A percentile compares a stretch with the other conserved stretches of the same genome.
phyloP scores from a whole-genome alignment of 2,797 vertebrate genomes.

The Alosa sapidissima region DNA sequence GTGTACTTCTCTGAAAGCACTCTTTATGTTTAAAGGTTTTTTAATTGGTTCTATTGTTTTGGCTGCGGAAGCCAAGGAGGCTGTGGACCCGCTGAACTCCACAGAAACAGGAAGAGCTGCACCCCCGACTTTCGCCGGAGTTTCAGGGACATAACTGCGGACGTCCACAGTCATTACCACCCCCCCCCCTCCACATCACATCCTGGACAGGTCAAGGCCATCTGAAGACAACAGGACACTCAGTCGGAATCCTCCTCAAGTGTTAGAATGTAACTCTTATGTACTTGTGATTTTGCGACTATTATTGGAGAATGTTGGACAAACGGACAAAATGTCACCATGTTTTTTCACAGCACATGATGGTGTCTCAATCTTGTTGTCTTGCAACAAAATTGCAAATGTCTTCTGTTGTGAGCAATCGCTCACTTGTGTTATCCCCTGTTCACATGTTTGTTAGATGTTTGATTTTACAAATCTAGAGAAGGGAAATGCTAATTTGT shows the following conservation, averaged over 20 bases:
- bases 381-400: neutral
- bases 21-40: neutral
- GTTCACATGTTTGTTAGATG: constrained; percentile 5
- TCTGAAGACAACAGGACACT: neutral
- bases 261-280: neutral
- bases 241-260: neutral
- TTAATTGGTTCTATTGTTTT: neutral
- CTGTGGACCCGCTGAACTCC: neutral
- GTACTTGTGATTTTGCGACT: neutral
- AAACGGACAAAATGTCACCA: neutral
- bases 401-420: neutral
- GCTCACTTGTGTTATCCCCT: constrained; percentile 11
- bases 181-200: neutral
- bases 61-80: neutral
- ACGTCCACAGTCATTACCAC: neutral
- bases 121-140: neutral
- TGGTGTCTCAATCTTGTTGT: neutral
- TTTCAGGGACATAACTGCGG: constrained; percentile 15
- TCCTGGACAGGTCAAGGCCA: constrained; percentile 40
- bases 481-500: constrained; percentile 58
- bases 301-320: neutral
- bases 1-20: neutral
- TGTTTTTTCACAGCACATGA: constrained; percentile 6
- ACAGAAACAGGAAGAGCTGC: neutral
- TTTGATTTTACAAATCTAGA: constrained; percentile 7